Evolutionary conservation across 2,797 vertebrate species (phyloP), one percentile per base, ranked within the genome.

Genomic region (Uromys caudimaculatus): DNA sequence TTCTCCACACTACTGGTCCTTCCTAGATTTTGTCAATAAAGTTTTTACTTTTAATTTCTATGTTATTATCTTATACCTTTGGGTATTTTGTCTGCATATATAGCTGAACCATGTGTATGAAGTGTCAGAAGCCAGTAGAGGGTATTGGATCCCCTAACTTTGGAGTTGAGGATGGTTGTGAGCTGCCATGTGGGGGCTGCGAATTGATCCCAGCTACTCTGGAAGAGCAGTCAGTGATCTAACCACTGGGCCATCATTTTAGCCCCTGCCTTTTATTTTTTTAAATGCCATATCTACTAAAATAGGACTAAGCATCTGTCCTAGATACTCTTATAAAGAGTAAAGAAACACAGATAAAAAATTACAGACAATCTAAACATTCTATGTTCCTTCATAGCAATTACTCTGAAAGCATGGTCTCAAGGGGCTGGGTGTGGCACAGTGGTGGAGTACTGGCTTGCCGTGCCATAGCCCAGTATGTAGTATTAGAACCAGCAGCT

Each of bases 341-440:
- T 91, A 92, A 95, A 91, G 19, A 4, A 71, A 21, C 56, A 50
- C 12, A 90, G 69, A 52, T 76, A 88, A 69, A 64, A 86, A n/a
- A 77, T n/a, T 23, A 84, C 2, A 81, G 12, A 81, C 27, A 86
- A 54, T 29, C 24, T n/a, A 83, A 92, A 92, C 6, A 76, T 71
- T 94, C 60, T 58, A 35, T 24, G 1, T 78, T 89, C 50, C 71
- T 86, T 86, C 76, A 78, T 3, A 91, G 52, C 44, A 93, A n/a
- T 60, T 93, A 86, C 78, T 91, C 38, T 77, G 79, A 73, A 88
- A 87, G 44, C 27, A 60, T 35, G 16, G 11, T 54, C 56, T 89
- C 35, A 67, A 58, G 14, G 41, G 19, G 17, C 27, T 44, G 29
- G 7, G 21, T 64, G 2, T 44, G 41, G 13, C 19, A 35, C 64